Base-by-base conservation (phyloP, 2,888 invertebrate species). In the Drosophila subquinaria region DNA sequence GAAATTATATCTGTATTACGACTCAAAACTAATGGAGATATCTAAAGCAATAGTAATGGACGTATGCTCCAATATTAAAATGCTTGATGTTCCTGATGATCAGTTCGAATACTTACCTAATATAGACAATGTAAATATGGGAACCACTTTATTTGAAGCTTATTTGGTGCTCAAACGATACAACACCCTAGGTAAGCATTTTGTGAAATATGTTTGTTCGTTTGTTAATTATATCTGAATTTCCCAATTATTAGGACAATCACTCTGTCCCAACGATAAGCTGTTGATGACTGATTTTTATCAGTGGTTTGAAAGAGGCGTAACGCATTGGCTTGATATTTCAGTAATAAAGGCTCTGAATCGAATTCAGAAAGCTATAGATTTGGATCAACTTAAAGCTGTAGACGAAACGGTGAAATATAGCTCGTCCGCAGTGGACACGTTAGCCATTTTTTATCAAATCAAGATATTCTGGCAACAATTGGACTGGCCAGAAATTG, bases 391-490 rank as follows among this genome's bases (percentile, higher is more conserved):
- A 69, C 93, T 98, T 43, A 94, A 94, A 30, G 96, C 96, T 4
- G 96, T 97, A 1, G 97, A 98, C 89, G 95, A 95, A 2, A 96
- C 95, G 35, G 97, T 98, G 2, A 97, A 97, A 90, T 97, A 98
- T 91, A 98, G 98, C 90, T 98, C 98, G 40, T 99, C 98, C 0
- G 98, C 98, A 10, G 97, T 99, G 0, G 99, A 99, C 91, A 97
- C 97, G 0, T 92, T 97, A 56, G 95, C 97, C 0, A 97, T 97
- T 82, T 98, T 97, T 92, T 97, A 97, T 91, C 95, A 98, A 95
- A 97, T 99, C 61, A 98, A 98, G 94, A 97, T 97, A 82, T 99
- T 99, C 92, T 99, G 99, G 99, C 96, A 97, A 88, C 97, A 98
- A 91, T 93, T 99, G 56, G 96, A 97, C 36, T 99, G 99, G 98